phyloP scores from a whole-genome alignment of 1,140 invertebrate species.

The Zaprionus camerounensis region DNA sequence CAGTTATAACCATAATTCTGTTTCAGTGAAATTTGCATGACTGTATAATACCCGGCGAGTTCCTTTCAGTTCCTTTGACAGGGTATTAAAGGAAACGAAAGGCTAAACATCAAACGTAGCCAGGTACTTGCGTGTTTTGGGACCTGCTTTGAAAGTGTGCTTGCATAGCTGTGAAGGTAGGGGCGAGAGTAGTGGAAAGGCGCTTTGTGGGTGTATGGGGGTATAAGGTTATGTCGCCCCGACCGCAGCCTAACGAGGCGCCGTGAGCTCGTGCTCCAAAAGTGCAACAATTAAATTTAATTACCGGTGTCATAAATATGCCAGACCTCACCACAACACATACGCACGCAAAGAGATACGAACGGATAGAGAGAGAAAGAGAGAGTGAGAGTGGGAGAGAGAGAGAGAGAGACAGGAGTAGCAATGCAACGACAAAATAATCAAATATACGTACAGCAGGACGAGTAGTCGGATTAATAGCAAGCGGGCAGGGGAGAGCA shows the following conservation, averaged over 20 bases:
- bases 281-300: slow-evolving; percentile 83
- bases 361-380: slow-evolving; percentile 3
- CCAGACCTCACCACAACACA: slow-evolving; percentile 53
- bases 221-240: slow-evolving; percentile 62
- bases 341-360: slow-evolving; percentile 15
- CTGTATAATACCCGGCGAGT: background rate
- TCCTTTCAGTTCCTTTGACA: background rate
- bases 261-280: slow-evolving; percentile 52
- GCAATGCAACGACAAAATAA: slow-evolving; percentile 66
- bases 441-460: slow-evolving; percentile 68
- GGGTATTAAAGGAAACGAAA: slow-evolving; percentile 27
- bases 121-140: slow-evolving; percentile 37
- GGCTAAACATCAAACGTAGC: slow-evolving; percentile 15
- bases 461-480: background rate
- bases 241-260: slow-evolving; percentile 63
- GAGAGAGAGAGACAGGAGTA: slow-evolving; percentile 8
- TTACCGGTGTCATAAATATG: slow-evolving; percentile 82
- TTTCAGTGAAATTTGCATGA: background rate
- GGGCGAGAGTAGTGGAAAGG: background rate
- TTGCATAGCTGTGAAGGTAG: background rate
- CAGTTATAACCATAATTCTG: background rate
- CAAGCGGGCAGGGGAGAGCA: background rate
- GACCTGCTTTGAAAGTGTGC: slow-evolving; percentile 5
- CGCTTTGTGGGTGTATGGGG: slow-evolving; percentile 20
- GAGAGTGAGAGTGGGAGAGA: background rate